Conservation (phyloP, 1,140 invertebrate genomes). For the Diorhabda carinulata region DNA sequence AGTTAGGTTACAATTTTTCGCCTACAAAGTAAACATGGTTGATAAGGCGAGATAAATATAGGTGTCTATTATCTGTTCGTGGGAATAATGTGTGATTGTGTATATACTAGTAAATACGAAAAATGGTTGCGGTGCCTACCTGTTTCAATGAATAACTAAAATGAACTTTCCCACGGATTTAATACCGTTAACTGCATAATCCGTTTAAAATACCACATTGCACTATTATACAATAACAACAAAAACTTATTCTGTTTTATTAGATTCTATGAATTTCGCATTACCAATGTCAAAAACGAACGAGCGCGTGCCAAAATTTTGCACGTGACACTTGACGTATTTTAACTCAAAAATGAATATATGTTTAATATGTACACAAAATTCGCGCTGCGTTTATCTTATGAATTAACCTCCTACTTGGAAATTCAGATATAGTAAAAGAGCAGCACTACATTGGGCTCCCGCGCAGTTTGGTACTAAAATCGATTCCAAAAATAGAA, state of each 20-base stretch:
- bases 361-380: background rate
- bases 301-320: slow-evolving; percentile 9
- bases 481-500: slow-evolving; percentile 11
- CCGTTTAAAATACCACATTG: background rate
- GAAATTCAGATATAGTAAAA: background rate
- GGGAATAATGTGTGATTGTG: no score
- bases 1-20: slow-evolving; percentile 10
- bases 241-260: background rate
- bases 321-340: slow-evolving; percentile 15
- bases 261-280: background rate
- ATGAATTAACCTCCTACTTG: background rate
- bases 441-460: slow-evolving; percentile 1
- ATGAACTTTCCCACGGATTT: background rate
- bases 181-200: background rate
- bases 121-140: background rate
- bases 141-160: background rate
- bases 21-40: background rate
- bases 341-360: background rate
- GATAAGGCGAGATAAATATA: no score
- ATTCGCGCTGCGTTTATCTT: background rate
- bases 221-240: background rate
- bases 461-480: slow-evolving; percentile 15
- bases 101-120: no score
- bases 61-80: no score
- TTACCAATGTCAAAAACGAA: slow-evolving; percentile 12